phyloP scores from a whole-genome alignment of 2,797 vertebrate genomes.

The Philypnodon macrostomus region DNA sequence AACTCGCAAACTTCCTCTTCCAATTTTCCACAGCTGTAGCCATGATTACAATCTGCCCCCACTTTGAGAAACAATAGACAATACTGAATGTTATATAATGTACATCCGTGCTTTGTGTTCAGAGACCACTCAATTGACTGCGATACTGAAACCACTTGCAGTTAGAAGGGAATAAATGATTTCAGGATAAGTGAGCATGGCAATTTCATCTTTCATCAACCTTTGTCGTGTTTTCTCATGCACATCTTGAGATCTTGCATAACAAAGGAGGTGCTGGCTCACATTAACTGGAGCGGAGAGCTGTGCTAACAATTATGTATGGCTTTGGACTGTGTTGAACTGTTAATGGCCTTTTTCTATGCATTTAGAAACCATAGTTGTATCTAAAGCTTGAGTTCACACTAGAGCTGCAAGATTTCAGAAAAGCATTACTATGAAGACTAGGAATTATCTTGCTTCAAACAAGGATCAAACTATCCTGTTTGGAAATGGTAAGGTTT shows the following conservation, averaged over 20 bases:
- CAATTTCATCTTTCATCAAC: slow-evolving; percentile 61
- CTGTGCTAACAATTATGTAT: slow-evolving; percentile 15
- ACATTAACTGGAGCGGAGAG: slow-evolving; percentile 34
- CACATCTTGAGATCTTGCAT: slow-evolving; percentile 53
- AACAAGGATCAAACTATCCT: too few relatives aligned
- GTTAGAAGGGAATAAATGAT: slow-evolving; percentile 50
- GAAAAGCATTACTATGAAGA: too few relatives aligned
- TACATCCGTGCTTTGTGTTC: slow-evolving; percentile 67
- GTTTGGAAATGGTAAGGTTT: too few relatives aligned
- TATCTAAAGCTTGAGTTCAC: too few relatives aligned
- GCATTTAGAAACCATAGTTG: not conserved
- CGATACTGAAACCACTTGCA: slow-evolving; percentile 49
- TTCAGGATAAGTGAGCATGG: slow-evolving; percentile 45
- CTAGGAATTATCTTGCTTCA: too few relatives aligned
- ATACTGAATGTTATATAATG: slow-evolving; percentile 63
- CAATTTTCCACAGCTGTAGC: slow-evolving; percentile 40
- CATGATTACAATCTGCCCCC: slow-evolving; percentile 52
- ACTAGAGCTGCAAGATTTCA: too few relatives aligned
- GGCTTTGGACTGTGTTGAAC: too few relatives aligned
- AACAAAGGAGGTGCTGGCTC: slow-evolving; percentile 53
- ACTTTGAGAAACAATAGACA: slow-evolving; percentile 64
- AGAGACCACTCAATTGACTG: slow-evolving; percentile 49
- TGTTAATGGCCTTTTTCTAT: too few relatives aligned
- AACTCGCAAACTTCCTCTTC: slow-evolving; percentile 25
- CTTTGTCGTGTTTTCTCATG: slow-evolving; percentile 46